Evolutionary conservation across 2,113 vertebrate genomes (phyloP).

Genomic region (Australoheros scitulus): DNA sequence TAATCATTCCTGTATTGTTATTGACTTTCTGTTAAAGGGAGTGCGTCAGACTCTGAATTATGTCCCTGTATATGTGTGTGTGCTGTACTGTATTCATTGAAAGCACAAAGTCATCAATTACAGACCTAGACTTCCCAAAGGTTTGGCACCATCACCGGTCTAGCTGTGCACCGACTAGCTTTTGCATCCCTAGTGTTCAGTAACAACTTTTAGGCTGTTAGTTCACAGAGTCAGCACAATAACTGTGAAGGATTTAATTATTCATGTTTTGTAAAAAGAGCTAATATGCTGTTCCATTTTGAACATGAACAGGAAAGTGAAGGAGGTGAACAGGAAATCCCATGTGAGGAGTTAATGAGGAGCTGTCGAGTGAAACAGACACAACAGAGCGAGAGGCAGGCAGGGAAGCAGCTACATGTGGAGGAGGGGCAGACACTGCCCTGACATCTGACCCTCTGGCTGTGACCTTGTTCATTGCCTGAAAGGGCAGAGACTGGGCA

Average conservation of each 20-base stretch:
- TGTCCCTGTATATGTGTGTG: slow-evolving; percentile 46
- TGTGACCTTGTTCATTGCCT: slow-evolving; percentile 74
- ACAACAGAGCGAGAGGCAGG: slow-evolving; percentile 64
- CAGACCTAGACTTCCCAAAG: slow-evolving; percentile 49
- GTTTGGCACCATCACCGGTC: slow-evolving; percentile 13
- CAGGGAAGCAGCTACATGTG: slow-evolving; percentile 22
- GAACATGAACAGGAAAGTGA: slow-evolving; percentile 54
- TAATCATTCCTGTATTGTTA: slow-evolving; percentile 83
- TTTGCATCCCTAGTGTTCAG: slow-evolving; percentile 16
- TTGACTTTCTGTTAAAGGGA: slow-evolving; percentile 82
- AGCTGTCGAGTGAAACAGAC: slow-evolving; percentile 74
- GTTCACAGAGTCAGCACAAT: slow-evolving; percentile 56
- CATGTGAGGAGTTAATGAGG: slow-evolving; percentile 75
- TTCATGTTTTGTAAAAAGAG: slow-evolving; percentile 61
- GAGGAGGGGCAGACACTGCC: slow-evolving; percentile 48
- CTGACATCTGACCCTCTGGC: slow-evolving; percentile 74
- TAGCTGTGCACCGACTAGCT: slow-evolving; percentile 2
- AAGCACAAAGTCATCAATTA: slow-evolving; percentile 75
- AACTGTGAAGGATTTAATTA: slow-evolving; percentile 54
- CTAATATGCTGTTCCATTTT: slow-evolving; percentile 57
- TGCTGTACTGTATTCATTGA: slow-evolving; percentile 46
- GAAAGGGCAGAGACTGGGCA: slow-evolving; percentile 43
- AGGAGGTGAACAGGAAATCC: slow-evolving; percentile 72
- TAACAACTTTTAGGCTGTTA: slow-evolving; percentile 24
- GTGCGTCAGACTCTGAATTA: slow-evolving; percentile 77